Evolutionary conservation across 2,113 vertebrate species (phyloP).

Genomic region (Ameiurus melas): DNA sequence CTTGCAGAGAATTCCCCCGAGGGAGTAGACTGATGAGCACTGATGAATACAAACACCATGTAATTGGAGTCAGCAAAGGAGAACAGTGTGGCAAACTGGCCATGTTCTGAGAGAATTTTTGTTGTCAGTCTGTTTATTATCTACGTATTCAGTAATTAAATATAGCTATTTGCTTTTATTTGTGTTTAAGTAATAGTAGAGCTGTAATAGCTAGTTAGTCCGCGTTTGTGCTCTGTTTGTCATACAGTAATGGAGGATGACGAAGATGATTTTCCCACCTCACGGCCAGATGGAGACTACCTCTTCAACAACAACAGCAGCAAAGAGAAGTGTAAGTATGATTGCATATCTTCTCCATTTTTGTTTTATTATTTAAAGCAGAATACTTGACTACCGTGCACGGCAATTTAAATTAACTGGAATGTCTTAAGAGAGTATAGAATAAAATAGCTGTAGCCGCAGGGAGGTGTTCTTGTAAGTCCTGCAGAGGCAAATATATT

Average conservation of each 20-base stretch:
- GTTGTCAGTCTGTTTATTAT: neutral
- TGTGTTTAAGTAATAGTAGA: neutral
- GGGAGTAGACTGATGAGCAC: neutral
- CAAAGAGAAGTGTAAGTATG: conserved; percentile 90
- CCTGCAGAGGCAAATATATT: neutral
- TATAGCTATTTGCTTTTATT: neutral
- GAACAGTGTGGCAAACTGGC: neutral
- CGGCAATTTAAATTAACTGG: neutral
- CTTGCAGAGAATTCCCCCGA: neutral
- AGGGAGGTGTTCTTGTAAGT: neutral
- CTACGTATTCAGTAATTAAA: neutral
- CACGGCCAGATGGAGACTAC: conserved; percentile 84
- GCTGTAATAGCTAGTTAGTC: neutral
- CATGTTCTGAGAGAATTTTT: neutral
- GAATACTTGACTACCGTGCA: neutral
- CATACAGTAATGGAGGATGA: conserved; percentile 88
- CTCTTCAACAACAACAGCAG: conserved; percentile 88
- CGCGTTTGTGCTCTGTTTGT: conserved; percentile 24
- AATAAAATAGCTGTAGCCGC: neutral
- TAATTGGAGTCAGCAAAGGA: neutral
- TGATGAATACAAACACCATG: neutral
- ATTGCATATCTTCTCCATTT: neutral
- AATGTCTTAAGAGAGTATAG: neutral
- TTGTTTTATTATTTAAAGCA: neutral
- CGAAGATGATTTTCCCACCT: conserved; percentile 87